Percentiles rank a stretch among this genome's conserved stretches.
Conservation (phyloP, 2,888 invertebrate species). For the Drosophila macrothrix region DNA sequence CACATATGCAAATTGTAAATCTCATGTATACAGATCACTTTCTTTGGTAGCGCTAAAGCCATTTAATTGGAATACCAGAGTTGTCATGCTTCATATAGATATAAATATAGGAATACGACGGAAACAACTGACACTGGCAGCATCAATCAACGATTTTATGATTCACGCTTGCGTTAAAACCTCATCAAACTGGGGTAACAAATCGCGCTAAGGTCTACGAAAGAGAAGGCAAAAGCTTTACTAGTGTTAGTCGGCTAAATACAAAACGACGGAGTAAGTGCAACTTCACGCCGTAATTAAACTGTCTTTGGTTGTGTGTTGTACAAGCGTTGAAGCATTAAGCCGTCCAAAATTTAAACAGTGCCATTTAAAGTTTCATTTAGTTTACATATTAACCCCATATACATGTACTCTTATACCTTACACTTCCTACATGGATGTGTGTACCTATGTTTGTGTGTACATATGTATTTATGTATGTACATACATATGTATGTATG, state of each 20-base stretch:
- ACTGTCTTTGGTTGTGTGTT: slow-evolving; percentile 74
- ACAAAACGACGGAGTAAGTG: slow-evolving; percentile 59
- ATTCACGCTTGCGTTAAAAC: slow-evolving; percentile 75
- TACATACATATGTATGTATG: neutral
- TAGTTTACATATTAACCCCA: slow-evolving; percentile 49
- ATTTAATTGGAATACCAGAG: slow-evolving; percentile 37
- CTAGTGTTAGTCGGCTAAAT: slow-evolving; percentile 29
- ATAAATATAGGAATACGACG: slow-evolving; percentile 1
- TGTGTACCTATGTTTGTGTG: neutral
- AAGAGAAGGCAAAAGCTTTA: slow-evolving; percentile 41
- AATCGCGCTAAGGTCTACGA: slow-evolving; percentile 50
- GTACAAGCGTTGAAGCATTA: slow-evolving; percentile 63
- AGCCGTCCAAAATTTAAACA: slow-evolving; percentile 69
- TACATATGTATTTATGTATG: neutral
- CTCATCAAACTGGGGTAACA: slow-evolving; percentile 64
- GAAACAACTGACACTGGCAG: slow-evolving; percentile 39
- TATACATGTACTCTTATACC: neutral
- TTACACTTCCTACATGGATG: neutral
- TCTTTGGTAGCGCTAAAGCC: slow-evolving; percentile 1
- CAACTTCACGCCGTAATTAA: slow-evolving; percentile 81
- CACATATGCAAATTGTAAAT: neutral
- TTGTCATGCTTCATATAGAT: neutral
- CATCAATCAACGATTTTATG: slow-evolving; percentile 65
- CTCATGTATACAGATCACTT: slow-evolving; percentile 6
- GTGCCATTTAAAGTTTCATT: slow-evolving; percentile 73